Conservation (phyloP, 2,113 vertebrate species). For the Grammomys surdaster region DNA sequence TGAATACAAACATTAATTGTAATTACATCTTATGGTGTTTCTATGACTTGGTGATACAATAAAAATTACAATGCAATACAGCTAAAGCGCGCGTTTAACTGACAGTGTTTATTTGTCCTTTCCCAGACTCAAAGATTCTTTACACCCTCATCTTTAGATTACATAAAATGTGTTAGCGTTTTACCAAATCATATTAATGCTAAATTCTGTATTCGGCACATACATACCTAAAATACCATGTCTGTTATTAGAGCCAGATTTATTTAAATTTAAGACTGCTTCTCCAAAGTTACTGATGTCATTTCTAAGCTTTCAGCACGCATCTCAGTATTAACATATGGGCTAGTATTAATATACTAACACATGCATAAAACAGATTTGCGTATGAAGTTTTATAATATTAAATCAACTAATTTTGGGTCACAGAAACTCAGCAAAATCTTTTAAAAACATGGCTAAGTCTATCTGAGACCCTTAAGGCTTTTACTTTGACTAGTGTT, state of each 20-base stretch:
- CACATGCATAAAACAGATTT: neutral
- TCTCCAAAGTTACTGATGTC: constrained; percentile 13
- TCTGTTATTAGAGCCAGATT: constrained; percentile 2
- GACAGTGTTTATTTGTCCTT: neutral
- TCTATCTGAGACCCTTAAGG: neutral
- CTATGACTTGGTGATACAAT: constrained; percentile 16
- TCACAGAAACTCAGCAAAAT: constrained; percentile 20
- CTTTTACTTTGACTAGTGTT: constrained; percentile 15
- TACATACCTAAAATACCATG: constrained; percentile 4
- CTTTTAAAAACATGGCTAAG: constrained; percentile 39
- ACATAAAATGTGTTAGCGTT: constrained; percentile 6
- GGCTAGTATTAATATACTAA: neutral
- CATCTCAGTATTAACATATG: constrained; percentile 33
- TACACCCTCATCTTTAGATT: constrained; percentile 16
- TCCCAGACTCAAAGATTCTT: neutral
- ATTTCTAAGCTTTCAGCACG: constrained; percentile 40
- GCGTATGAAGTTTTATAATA: neutral
- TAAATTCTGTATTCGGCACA: constrained; percentile 15
- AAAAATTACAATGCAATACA: too few relatives aligned
- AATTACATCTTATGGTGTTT: constrained; percentile 41
- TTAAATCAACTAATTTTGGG: neutral
- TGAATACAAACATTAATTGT: neutral
- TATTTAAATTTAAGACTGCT: constrained; percentile 49
- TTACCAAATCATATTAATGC: constrained; percentile 7
- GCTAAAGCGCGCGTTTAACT: neutral